phyloP scores from a whole-genome alignment of 2,797 vertebrate genomes.

The Enteromius mattozi region DNA sequence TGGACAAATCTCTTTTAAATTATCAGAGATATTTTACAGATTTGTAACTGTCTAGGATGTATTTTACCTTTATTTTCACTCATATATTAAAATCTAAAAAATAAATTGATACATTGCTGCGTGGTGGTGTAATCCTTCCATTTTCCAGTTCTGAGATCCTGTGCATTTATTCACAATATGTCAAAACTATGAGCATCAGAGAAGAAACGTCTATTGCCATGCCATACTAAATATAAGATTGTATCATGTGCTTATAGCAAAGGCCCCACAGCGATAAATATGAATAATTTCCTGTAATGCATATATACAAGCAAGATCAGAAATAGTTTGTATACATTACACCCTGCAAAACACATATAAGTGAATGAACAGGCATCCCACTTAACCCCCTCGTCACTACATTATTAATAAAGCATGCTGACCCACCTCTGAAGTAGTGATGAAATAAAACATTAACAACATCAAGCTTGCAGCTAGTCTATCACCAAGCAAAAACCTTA shows the following conservation, averaged over 20 bases:
- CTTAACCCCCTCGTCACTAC: slow-evolving; percentile 34
- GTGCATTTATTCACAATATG: background rate
- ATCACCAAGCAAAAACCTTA: slow-evolving; percentile 34
- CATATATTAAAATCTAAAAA: slow-evolving; percentile 13
- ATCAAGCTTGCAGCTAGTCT: slow-evolving; percentile 31
- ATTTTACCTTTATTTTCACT: background rate
- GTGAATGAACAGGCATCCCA: slow-evolving; percentile 47
- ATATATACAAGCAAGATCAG: background rate
- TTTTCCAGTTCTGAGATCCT: background rate
- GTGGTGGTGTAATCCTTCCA: background rate
- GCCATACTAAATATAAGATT: background rate
- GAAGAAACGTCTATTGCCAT: background rate
- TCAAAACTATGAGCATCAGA: background rate
- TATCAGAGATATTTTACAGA: background rate
- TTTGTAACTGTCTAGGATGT: background rate
- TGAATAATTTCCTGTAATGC: background rate
- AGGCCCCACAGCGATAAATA: background rate
- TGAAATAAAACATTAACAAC: slow-evolving; percentile 57
- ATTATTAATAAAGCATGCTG: slow-evolving; percentile 57
- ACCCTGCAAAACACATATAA: slow-evolving; percentile 17
- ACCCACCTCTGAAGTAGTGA: slow-evolving; percentile 46
- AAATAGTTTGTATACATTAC: slow-evolving; percentile 14
- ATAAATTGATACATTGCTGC: background rate
- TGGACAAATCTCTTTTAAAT: background rate
- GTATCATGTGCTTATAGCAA: background rate